Conservation (phyloP, 1,140 invertebrate genomes). For the Panagrolaimus sp. region DNA sequence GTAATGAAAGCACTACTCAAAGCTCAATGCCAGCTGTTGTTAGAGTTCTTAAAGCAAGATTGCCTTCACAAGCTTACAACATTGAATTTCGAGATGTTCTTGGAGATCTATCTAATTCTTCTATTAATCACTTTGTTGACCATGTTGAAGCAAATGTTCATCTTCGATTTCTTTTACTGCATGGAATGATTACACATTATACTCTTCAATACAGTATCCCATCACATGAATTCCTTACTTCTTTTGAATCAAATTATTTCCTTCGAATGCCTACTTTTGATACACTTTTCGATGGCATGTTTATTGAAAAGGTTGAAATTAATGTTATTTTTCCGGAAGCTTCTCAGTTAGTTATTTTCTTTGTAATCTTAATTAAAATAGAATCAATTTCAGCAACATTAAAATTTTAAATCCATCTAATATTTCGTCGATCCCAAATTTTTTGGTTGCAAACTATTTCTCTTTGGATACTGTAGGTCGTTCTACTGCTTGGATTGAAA, state of each 20-base stretch:
- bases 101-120: slow-evolving; percentile 96
- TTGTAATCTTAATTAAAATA: not conserved
- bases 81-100: slow-evolving; percentile 95
- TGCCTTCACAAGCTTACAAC: slow-evolving; percentile 65
- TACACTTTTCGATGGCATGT: slow-evolving; percentile 92
- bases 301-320: slow-evolving; percentile 78
- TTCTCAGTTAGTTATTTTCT: slow-evolving; percentile 62
- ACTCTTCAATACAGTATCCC: slow-evolving; percentile 93
- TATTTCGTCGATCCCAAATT: slow-evolving; percentile 70
- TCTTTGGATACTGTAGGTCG: slow-evolving; percentile 90
- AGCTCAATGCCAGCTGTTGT: slow-evolving; percentile 40
- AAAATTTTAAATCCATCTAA: slow-evolving; percentile 76
- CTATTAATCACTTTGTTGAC: slow-evolving; percentile 71
- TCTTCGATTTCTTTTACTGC: slow-evolving; percentile 92
- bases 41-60: slow-evolving; percentile 44
- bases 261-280: slow-evolving; percentile 87
- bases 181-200: slow-evolving; percentile 91
- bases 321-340: slow-evolving; percentile 92
- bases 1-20: slow-evolving; percentile 55
- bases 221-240: slow-evolving; percentile 86
- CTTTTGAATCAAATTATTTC: slow-evolving; percentile 67
- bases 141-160: slow-evolving; percentile 86
- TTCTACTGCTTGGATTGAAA: no score
- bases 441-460: slow-evolving; percentile 79
- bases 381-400: slow-evolving; percentile 65